phyloP scores from a whole-genome alignment of 2,113 vertebrate species.

The Calonectris borealis region DNA sequence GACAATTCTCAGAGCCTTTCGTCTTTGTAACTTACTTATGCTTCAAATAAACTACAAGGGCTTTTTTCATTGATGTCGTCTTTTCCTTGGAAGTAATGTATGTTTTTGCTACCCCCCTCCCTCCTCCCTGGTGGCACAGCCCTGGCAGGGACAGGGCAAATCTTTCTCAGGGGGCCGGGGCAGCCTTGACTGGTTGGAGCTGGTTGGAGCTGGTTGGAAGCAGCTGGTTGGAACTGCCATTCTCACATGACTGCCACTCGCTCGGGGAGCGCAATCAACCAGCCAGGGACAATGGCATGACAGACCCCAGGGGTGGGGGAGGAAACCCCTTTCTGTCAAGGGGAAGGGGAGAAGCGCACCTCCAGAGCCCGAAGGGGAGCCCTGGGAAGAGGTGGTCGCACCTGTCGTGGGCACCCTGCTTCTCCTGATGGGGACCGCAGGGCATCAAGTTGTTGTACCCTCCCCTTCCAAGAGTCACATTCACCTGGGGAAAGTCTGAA shows the following conservation, averaged over 20 bases:
- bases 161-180: accelerated
- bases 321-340: neutral
- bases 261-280: accelerated
- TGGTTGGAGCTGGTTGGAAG: neutral
- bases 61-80: accelerated
- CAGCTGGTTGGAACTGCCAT: neutral
- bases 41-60: neutral
- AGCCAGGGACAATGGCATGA: neutral
- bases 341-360: neutral
- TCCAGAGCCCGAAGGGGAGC: accelerated
- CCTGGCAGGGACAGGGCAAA: neutral
- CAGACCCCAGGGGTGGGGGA: neutral
- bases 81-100: neutral
- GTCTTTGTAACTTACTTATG: neutral
- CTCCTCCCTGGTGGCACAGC: accelerated
- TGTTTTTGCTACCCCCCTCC: accelerated
- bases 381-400: accelerated
- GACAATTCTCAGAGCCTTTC: neutral
- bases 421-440: accelerated
- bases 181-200: neutral
- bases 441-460: neutral
- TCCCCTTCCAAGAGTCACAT: neutral
- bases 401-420: neutral
- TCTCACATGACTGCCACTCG: neutral
- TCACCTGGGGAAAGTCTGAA: neutral